Conservation (phyloP, 2,113 vertebrate species). For the Thunnus maccoyii region DNA sequence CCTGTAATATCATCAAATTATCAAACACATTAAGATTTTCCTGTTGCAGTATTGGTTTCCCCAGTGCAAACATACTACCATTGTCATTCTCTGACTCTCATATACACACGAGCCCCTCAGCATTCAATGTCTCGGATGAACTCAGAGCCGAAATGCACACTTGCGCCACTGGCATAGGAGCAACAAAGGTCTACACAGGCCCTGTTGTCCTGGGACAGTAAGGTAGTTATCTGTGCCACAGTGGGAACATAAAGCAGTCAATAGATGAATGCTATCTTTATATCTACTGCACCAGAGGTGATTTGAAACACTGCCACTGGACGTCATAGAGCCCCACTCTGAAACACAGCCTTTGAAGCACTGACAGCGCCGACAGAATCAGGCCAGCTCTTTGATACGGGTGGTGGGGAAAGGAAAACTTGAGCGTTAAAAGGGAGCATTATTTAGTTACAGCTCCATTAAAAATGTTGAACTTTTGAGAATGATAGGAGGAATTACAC, state of each 20-base stretch:
- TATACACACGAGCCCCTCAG: conserved; percentile 63
- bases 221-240: conserved; percentile 80
- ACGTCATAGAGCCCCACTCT: conserved; percentile 72
- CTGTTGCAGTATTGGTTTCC: conserved; percentile 58
- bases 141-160: conserved; percentile 78
- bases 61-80: conserved; percentile 49
- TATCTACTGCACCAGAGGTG: conserved; percentile 82
- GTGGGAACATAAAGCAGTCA: conserved; percentile 80
- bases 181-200: conserved; percentile 80
- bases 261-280: conserved; percentile 84
- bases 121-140: conserved; percentile 69
- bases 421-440: conserved; percentile 58
- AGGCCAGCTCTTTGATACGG: conserved; percentile 76
- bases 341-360: conserved; percentile 75
- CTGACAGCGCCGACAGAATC: conserved; percentile 76
- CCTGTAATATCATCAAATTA: conserved; percentile 56
- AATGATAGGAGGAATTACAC: conserved; percentile 36
- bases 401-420: conserved; percentile 55
- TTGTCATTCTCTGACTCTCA: conserved; percentile 45
- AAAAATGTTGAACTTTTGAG: conserved; percentile 43
- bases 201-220: conserved; percentile 80
- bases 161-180: conserved; percentile 75
- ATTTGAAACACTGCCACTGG: conserved; percentile 80
- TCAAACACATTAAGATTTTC: conserved; percentile 55
- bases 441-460: conserved; percentile 67